Percentiles rank a stretch among this genome's conserved stretches.
phyloP scores from a whole-genome alignment of 2,888 invertebrate genomes.

The Ditylenchus weischeri region DNA sequence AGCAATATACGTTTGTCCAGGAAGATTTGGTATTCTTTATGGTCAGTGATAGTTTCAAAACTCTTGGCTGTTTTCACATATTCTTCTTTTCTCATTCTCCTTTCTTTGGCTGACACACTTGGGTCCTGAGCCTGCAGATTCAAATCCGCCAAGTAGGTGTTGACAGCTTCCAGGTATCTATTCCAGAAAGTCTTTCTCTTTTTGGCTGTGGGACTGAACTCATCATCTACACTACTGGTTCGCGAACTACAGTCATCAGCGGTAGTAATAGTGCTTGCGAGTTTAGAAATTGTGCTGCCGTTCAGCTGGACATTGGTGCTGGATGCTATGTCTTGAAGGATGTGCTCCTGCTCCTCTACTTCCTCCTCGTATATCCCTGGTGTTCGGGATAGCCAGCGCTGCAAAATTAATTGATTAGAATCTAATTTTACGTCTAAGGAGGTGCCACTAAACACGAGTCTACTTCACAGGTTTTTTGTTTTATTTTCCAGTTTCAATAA shows the following conservation, averaged over 20 bases:
- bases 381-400: constrained; percentile 84
- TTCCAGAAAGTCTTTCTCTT: constrained; percentile 75
- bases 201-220: constrained; percentile 16
- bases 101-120: constrained; percentile 62
- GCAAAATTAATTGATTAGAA: constrained; percentile 18
- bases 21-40: constrained; percentile 32
- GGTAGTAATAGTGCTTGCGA: neutral
- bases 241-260: neutral
- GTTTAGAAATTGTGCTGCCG: neutral
- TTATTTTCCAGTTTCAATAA: too few relatives aligned
- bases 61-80: constrained; percentile 64
- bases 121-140: constrained; percentile 52
- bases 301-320: neutral
- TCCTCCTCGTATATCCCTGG: constrained; percentile 74
- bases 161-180: constrained; percentile 71
- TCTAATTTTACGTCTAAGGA: neutral
- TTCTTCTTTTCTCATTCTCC: constrained; percentile 61
- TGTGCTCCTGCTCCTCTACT: neutral
- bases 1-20: constrained; percentile 27
- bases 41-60: constrained; percentile 32
- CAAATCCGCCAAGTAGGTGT: constrained; percentile 67
- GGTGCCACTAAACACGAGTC: too few relatives aligned
- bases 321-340: neutral
- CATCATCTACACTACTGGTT: constrained; percentile 12
- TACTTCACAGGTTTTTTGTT: too few relatives aligned